A percentile compares a stretch with the other conserved stretches of the same genome.
Conservation (phyloP, 2,888 invertebrate species). For the Barypeithes pellucidus region DNA sequence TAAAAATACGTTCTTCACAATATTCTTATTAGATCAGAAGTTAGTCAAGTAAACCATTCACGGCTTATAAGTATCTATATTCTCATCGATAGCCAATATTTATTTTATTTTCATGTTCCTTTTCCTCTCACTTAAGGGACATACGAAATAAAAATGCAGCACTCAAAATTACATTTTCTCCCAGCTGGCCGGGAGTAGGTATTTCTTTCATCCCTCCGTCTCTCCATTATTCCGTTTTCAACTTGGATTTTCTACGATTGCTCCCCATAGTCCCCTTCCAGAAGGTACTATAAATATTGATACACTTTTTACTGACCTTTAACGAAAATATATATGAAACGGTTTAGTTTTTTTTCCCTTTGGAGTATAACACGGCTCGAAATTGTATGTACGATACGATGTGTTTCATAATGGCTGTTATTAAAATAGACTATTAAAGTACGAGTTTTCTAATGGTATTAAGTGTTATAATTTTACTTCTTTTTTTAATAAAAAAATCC, state of each 20-base stretch:
- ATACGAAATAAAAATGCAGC: constrained; percentile 23
- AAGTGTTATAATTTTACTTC: no score
- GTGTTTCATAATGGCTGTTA: constrained; percentile 1
- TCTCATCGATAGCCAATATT: neutral
- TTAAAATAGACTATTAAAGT: no score
- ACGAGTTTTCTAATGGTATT: no score
- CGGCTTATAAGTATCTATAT: neutral
- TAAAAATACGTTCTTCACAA: no score
- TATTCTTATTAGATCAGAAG: neutral
- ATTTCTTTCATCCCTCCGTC: constrained; percentile 23
- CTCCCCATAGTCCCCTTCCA: constrained; percentile 32
- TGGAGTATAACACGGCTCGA: constrained; percentile 11
- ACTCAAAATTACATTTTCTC: constrained; percentile 35
- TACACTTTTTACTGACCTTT: constrained; percentile 38
- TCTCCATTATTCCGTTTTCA: constrained; percentile 34
- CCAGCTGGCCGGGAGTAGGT: constrained; percentile 23
- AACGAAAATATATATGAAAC: constrained; percentile 35
- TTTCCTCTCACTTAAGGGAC: constrained; percentile 22
- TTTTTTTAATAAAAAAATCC: no score
- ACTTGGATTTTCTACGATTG: constrained; percentile 32
- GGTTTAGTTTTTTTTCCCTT: constrained; percentile 22
- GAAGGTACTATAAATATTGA: constrained; percentile 38
- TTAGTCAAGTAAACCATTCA: neutral
- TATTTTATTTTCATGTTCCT: constrained; percentile 1
- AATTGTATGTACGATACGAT: neutral